These are phyloP conservation scores for Centroberyx gerrardi DNA, from an alignment of 2,797 vertebrate species.

Conservation along the genomic window DNA sequence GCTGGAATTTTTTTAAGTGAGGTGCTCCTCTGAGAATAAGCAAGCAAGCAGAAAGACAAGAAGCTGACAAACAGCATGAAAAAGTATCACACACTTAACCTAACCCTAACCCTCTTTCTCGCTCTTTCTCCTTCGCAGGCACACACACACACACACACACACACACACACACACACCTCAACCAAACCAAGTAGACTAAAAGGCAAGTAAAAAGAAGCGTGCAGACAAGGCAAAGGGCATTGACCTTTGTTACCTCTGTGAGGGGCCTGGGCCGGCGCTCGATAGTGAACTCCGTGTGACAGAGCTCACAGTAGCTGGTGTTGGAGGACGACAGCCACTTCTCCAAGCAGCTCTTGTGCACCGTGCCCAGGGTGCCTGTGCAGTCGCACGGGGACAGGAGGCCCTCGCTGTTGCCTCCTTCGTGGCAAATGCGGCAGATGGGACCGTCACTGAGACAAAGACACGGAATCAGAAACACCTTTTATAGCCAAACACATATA, in stretches of 20 bases:
- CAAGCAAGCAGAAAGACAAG: slow-evolving; percentile 33
- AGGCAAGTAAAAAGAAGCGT: slow-evolving; percentile 20
- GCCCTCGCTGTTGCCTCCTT: slow-evolving; percentile 90
- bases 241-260: slow-evolving; percentile 90
- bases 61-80: not conserved
- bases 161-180: no score
- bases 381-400: slow-evolving; percentile 95
- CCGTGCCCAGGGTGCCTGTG: slow-evolving; percentile 93
- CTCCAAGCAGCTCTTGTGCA: slow-evolving; percentile 97
- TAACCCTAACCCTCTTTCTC: no score
- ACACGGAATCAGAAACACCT: not conserved
- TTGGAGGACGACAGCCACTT: slow-evolving; percentile 98
- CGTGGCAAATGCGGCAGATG: slow-evolving; percentile 97
- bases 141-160: no score
- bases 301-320: slow-evolving; percentile 98
- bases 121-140: not conserved
- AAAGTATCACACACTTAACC: not conserved
- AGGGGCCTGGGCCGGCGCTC: slow-evolving; percentile 93
- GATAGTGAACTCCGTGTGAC: slow-evolving; percentile 95
- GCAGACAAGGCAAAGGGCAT: slow-evolving; percentile 59
- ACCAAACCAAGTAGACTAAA: not conserved
- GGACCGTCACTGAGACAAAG: slow-evolving; percentile 89
- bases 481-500: not conserved
- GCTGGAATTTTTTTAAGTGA: not conserved
- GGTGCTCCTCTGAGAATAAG: not conserved